Evolutionary conservation across 2,113 vertebrate species (phyloP).

Genomic region (Chionomys nivalis): DNA sequence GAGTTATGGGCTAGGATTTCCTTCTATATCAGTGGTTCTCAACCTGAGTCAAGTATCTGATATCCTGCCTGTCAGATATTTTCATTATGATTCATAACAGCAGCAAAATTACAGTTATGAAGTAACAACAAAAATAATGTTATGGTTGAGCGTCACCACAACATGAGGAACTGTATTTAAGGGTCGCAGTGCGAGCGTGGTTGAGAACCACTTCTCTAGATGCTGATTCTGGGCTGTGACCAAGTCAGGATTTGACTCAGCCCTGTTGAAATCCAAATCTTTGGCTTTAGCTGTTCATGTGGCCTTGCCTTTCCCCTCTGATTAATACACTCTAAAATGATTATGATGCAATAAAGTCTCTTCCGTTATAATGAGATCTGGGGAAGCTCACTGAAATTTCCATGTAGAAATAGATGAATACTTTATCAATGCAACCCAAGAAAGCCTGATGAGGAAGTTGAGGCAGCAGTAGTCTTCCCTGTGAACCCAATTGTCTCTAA

Average conservation of each 20-base stretch:
- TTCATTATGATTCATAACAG: background rate
- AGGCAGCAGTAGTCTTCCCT: background rate
- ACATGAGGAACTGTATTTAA: background rate
- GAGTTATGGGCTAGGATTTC: background rate
- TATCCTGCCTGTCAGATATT: background rate
- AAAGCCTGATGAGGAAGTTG: background rate
- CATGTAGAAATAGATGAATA: background rate
- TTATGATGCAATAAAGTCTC: background rate
- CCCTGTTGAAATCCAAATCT: background rate
- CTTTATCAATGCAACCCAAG: background rate
- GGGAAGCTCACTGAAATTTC: background rate
- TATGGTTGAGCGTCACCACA: background rate
- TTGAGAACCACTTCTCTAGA: background rate
- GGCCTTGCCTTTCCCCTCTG: background rate
- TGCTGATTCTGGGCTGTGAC: background rate
- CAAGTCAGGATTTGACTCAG: background rate
- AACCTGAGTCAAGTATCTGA: background rate
- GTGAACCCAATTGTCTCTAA: background rate
- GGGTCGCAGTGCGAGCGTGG: fast-evolving
- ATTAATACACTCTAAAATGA: background rate
- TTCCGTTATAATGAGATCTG: background rate
- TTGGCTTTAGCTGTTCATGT: background rate
- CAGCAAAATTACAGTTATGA: background rate
- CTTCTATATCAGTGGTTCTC: background rate
- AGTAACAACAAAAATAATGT: background rate